phyloP scores from a whole-genome alignment of 2,113 vertebrate genomes.

The Formicarius rufipectus region DNA sequence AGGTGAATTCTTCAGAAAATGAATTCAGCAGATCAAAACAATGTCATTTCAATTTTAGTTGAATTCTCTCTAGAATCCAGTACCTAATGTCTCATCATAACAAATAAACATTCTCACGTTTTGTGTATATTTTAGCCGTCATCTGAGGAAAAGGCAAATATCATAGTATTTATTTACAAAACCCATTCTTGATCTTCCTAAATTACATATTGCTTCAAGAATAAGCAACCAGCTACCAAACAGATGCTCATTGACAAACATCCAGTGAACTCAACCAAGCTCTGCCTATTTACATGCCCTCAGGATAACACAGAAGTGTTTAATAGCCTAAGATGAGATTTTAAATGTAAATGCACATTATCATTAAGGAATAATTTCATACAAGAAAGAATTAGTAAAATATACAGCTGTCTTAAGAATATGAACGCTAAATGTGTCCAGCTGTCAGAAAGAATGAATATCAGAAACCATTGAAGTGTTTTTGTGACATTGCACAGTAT shows the following conservation, averaged over 20 bases:
- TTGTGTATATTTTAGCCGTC: slow-evolving; percentile 15
- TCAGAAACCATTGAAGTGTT: not conserved
- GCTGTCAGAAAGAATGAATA: not conserved
- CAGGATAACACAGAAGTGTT: not conserved
- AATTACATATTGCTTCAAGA: not conserved
- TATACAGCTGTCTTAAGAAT: slow-evolving; percentile 7
- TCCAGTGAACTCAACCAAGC: not conserved
- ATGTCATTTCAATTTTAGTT: slow-evolving; percentile 11
- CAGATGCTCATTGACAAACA: not conserved
- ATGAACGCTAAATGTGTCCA: slow-evolving; percentile 25
- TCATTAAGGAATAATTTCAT: slow-evolving; percentile 14
- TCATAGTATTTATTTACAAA: not conserved
- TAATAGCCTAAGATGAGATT: slow-evolving; percentile 19
- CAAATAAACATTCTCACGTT: slow-evolving; percentile 19
- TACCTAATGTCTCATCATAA: not conserved
- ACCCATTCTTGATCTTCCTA: not conserved
- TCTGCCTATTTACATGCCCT: not conserved
- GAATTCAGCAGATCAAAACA: not conserved
- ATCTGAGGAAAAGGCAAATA: slow-evolving; percentile 3
- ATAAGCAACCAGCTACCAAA: not conserved
- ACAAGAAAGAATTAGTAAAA: slow-evolving; percentile 28
- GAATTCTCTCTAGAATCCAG: not conserved
- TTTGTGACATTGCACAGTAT: not conserved
- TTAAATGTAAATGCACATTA: slow-evolving; percentile 42
- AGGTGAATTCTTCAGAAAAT: not conserved